Percentiles rank a stretch among this genome's conserved stretches.
Evolutionary conservation across 2,113 vertebrate species (phyloP).

Genomic region (Polypterus bichir): DNA sequence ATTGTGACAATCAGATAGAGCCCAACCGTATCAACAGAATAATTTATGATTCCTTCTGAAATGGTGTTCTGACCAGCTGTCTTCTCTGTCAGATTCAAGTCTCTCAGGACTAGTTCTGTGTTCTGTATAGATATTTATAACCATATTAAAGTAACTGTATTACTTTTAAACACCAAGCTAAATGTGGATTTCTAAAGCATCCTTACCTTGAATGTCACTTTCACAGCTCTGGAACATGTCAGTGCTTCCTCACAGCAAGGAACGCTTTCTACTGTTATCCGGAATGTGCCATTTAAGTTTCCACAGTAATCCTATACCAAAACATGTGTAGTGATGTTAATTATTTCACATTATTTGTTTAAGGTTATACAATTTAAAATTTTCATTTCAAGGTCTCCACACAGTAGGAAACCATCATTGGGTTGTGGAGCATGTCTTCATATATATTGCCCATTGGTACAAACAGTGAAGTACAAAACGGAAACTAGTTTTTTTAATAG

Average conservation of each 20-base stretch:
- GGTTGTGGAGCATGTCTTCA: too few species aligned
- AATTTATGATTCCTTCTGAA: constrained; percentile 21
- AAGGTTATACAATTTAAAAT: too few species aligned
- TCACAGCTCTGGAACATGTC: constrained; percentile 60
- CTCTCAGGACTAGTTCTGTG: constrained; percentile 31
- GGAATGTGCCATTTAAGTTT: constrained; percentile 37
- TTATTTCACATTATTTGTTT: too few species aligned
- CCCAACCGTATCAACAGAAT: constrained; percentile 51
- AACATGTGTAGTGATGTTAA: neutral
- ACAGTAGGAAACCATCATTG: too few species aligned
- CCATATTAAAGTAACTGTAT: too few species aligned
- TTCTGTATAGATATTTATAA: constrained; percentile 20
- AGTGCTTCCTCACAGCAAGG: constrained; percentile 67
- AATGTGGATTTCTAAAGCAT: too few species aligned
- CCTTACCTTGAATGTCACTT: constrained; percentile 47
- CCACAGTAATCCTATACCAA: constrained; percentile 53
- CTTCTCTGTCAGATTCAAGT: constrained; percentile 32
- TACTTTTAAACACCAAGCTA: too few species aligned
- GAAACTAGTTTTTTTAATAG: too few species aligned
- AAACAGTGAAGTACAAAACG: too few species aligned
- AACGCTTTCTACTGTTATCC: constrained; percentile 55
- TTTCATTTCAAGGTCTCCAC: too few species aligned
- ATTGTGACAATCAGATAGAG: constrained; percentile 55
- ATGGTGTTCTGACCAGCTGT: constrained; percentile 9
- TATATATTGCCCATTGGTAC: too few species aligned